Percentiles rank a stretch among this genome's conserved stretches.
phyloP scores from a whole-genome alignment of 2,888 invertebrate genomes.

The Homarus gammarus region DNA sequence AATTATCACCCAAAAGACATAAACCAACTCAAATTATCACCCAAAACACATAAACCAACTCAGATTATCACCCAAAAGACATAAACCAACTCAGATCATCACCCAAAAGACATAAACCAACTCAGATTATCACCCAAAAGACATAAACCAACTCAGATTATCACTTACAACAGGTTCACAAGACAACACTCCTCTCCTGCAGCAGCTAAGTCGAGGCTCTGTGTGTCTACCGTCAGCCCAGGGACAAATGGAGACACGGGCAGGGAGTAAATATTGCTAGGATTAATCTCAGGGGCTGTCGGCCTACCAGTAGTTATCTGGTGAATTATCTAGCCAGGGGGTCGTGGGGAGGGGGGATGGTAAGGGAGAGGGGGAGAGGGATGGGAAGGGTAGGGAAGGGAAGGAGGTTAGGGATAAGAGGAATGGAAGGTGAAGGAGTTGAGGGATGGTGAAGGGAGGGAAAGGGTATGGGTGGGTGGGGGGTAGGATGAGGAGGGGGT shows the following conservation, averaged over 20 bases:
- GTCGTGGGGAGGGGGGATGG: background rate
- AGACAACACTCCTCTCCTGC: too few species aligned
- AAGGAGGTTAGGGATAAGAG: background rate
- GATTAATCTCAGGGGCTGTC: slow-evolving; percentile 48
- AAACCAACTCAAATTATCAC: too few species aligned
- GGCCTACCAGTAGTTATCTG: slow-evolving; percentile 40
- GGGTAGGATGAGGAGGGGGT: background rate
- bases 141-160: too few species aligned
- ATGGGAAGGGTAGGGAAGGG: background rate
- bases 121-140: too few species aligned
- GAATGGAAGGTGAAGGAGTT: background rate
- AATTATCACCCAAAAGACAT: too few species aligned
- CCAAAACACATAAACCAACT: too few species aligned
- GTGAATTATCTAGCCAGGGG: slow-evolving; percentile 38
- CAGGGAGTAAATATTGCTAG: slow-evolving; percentile 52
- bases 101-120: too few species aligned
- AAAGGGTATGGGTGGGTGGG: background rate
- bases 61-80: too few species aligned
- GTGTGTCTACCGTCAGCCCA: too few species aligned
- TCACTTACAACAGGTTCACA: too few species aligned
- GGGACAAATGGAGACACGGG: slow-evolving; percentile 22
- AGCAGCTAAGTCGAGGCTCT: too few species aligned
- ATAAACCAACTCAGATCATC: too few species aligned
- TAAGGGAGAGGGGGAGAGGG: background rate
- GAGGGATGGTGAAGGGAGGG: background rate